A percentile compares a stretch with the other conserved stretches of the same genome.
Evolutionary conservation across 1,140 invertebrate genomes (phyloP).

Genomic region (Chironomus striatipennis): DNA sequence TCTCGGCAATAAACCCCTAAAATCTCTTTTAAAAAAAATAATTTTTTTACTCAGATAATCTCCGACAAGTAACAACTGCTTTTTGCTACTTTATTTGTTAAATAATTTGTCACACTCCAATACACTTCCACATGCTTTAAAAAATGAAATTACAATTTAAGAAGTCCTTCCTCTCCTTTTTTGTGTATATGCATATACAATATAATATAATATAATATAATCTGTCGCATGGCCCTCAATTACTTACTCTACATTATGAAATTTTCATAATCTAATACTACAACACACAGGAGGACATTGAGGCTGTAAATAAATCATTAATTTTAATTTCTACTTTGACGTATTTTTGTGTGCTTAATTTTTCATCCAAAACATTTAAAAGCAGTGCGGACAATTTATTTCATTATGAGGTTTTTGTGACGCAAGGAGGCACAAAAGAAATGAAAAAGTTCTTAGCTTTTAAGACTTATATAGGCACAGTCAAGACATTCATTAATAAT

Average conservation of each 20-base stretch:
- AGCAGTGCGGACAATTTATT: slow-evolving; percentile 15
- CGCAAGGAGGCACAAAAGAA: no score
- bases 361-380: not conserved
- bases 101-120: not conserved
- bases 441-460: no score
- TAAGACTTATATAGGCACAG: no score
- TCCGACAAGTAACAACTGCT: not conserved
- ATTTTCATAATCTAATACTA: not conserved
- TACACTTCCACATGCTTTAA: not conserved
- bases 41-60: not conserved
- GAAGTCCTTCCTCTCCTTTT: not conserved
- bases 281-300: not conserved
- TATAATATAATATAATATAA: no score
- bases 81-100: not conserved
- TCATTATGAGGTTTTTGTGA: not conserved
- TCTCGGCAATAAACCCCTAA: no score
- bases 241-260: not conserved
- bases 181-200: no score
- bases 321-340: slow-evolving; percentile 11
- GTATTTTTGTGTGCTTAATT: not conserved
- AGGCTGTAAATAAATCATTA: not conserved
- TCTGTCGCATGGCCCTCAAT: not conserved
- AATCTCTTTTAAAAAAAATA: no score
- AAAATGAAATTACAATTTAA: not conserved
- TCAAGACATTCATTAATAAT: no score